Base-by-base conservation (phyloP, 2,888 invertebrate species). In the Stratiomys singularior region DNA sequence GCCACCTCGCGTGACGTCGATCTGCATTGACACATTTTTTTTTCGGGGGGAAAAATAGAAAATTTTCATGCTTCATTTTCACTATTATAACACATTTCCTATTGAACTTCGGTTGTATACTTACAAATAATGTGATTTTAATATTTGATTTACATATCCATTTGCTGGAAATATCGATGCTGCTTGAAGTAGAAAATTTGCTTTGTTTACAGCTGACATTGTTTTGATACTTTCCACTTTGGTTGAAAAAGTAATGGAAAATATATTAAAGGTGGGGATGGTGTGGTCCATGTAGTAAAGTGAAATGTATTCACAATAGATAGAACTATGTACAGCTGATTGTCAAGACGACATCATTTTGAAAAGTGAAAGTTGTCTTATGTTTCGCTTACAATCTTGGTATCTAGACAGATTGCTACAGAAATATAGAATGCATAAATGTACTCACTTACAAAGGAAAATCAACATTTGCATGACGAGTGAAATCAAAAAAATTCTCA, bases 111-210 rank as follows among this genome's bases (percentile, higher is more conserved):
- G n/a, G 3, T 37, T 37, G 18, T 13, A 5, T 23, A 78, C 78
- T 77, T 71, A 81, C 81, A 80, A 60, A 28, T 76, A 81, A 64
- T 80, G 78, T 3, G 81, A 76, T 66, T 79, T 80, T 0, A 81
- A 52, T n/a, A 81, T 25, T 44, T 66, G 76, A 7, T 77, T 69
- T 13, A 56, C 25, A 13, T 76, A 71, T 21, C 44, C 60, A 1
- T 74, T 37, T 4, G 60, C n/a, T 15, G 79, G 72, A 13, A 80
- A 37, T 21, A 76, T 15, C 9, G 52, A 21, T 13, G 80, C 78
- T 5, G 80, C 80, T 56, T 79, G 44, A 30, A 76, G 64, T n/a
- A 80, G 60, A 79, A 74, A 79, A 27, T 78, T 78, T 15, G 64
- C 60, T 64, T 64, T 44, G 47, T 63, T 64, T 64, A 76, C 18